Conservation (phyloP, 2,113 vertebrate genomes). For the human region DNA sequence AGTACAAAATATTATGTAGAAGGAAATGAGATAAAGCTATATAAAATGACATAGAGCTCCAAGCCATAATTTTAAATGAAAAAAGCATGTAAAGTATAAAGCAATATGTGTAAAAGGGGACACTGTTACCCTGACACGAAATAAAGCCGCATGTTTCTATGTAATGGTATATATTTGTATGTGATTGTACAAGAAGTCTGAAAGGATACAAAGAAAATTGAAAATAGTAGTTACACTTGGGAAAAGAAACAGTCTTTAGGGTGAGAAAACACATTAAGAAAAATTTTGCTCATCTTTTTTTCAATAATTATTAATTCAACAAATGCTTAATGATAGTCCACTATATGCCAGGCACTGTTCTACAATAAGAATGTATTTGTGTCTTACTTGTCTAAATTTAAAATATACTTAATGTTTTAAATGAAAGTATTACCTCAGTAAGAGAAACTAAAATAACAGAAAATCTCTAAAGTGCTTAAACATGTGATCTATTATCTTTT, state of each 20-base stretch:
- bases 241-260: constrained; percentile 17
- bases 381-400: background rate
- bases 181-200: constrained; percentile 38
- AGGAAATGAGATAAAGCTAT: constrained; percentile 9
- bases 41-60: background rate
- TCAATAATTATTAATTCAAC: constrained; percentile 44
- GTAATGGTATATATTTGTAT: background rate
- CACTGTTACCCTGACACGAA: background rate
- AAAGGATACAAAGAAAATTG: constrained; percentile 7
- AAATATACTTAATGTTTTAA: constrained; percentile 43
- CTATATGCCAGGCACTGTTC: background rate
- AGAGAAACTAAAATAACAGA: background rate
- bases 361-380: background rate
- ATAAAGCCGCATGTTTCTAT: constrained; percentile 21
- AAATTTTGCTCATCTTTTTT: background rate
- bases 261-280: background rate
- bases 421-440: constrained; percentile 20
- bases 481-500: constrained; percentile 2
- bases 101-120: background rate
- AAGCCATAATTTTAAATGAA: constrained; percentile 32
- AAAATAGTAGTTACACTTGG: background rate
- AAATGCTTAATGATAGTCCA: constrained; percentile 11
- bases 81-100: constrained; percentile 38
- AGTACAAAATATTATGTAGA: constrained; percentile 5
- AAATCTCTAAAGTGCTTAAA: constrained; percentile 9